Base-by-base conservation (phyloP, 2,113 vertebrate species). In the Centropus bengalensis region DNA sequence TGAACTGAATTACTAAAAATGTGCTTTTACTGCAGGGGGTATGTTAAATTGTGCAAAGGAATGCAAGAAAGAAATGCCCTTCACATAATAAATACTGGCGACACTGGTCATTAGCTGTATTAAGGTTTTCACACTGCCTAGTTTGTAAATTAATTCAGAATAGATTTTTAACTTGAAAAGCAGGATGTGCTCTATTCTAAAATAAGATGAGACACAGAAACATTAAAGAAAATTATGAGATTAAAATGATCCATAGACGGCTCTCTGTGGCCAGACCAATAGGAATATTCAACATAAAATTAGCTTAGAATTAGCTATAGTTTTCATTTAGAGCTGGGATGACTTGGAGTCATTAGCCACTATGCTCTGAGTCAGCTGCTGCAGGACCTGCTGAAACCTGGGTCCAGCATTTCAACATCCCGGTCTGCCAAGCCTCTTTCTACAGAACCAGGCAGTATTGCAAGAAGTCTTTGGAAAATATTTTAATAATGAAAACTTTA, bases 401-500 rank as follows among this genome's bases (percentile, higher is more conserved):
- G 82, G 26, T 86, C 87, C 85, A 75, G 62, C 38, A 77, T 89
- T 93, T 74, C 81, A 66, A 63, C 6, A 0, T 66, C 70, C 87
- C 70, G 42, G 47, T 22, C 82, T 78, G 91, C 82, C 82, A 89
- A 95, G 47, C 76, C 77, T 96, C 85, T 84, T 90, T 91, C 80
- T 94, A 33, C 66, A 75, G 38, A 86, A 42, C 33, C 70, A 69
- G 51, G 82, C 73, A 58, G 51, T 93, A 94, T 93, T 95, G 93
- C 87, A 94, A 97, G 85, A 86, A 94, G 75, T 40, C 89, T 93
- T 97, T 91, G 82, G 86, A 96, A 94, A 95, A 96, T 93, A 76
- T 95, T 95, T 94, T 86, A 95, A 93, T 96, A 94, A 96, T 90
- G 82, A 94, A 86, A 95, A 86, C 75, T 93, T 96, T 82, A 78